Evolutionary conservation across 2,113 vertebrate species (phyloP).

Genomic region (Merops nubicus): DNA sequence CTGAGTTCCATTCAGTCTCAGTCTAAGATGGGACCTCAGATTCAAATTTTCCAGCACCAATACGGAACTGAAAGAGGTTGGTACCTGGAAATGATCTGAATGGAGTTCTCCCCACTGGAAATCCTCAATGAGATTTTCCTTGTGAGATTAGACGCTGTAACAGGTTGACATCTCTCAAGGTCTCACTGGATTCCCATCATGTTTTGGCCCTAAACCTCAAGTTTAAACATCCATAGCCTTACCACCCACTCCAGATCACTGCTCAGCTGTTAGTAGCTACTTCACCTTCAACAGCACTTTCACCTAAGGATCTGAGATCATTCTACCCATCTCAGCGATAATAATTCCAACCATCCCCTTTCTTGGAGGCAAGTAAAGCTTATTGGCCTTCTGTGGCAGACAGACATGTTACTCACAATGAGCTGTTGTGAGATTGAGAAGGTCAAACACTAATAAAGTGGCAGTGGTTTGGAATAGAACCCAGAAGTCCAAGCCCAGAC

Average conservation of each 20-base stretch:
- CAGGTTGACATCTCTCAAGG: neutral
- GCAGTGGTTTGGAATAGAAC: conserved; percentile 20
- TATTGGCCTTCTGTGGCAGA: neutral
- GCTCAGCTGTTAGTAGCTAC: neutral
- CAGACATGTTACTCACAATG: neutral
- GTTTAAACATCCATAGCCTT: neutral
- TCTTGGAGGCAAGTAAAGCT: neutral
- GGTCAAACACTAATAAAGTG: conserved; percentile 43
- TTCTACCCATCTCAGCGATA: neutral
- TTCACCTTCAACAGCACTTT: neutral
- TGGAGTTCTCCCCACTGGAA: neutral
- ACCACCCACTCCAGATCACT: neutral
- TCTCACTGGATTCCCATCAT: neutral
- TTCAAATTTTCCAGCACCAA: neutral
- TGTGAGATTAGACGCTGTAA: neutral
- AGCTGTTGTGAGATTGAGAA: neutral
- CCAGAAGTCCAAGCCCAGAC: neutral
- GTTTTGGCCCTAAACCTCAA: neutral
- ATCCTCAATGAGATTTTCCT: neutral
- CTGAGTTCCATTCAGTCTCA: neutral
- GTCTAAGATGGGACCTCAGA: neutral
- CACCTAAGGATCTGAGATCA: neutral
- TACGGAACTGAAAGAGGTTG: neutral
- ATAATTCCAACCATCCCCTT: neutral
- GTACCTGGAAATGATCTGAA: neutral